Percentiles rank a stretch among this genome's conserved stretches.
These are phyloP conservation scores for Heliconius himera DNA, from an alignment of 1,140 invertebrate species.

Conservation along the genomic window DNA sequence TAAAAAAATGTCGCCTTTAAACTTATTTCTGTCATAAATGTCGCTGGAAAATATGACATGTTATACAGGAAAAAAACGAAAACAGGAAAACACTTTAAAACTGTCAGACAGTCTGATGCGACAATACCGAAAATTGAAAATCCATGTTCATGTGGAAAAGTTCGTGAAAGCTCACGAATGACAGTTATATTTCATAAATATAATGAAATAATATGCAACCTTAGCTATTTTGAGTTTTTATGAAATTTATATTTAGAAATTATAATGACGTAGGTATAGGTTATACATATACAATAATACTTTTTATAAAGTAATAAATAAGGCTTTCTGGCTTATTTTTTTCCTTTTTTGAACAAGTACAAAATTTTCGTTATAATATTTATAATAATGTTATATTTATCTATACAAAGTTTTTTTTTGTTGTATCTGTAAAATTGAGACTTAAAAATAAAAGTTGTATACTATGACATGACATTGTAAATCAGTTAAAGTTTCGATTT, in stretches of 20 bases:
- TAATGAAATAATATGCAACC: not conserved
- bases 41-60: not conserved
- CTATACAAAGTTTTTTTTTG: too few species aligned
- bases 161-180: not conserved
- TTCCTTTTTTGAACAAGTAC: too few species aligned
- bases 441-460: too few species aligned
- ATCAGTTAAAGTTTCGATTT: too few species aligned
- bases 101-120: conserved; percentile 22
- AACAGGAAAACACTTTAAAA: conserved; percentile 31
- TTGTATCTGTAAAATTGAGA: too few species aligned
- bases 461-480: too few species aligned
- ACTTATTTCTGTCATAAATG: not conserved
- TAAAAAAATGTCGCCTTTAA: not conserved
- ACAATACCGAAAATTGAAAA: conserved; percentile 23
- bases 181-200: not conserved
- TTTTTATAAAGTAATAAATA: too few species aligned
- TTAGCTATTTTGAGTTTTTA: not conserved
- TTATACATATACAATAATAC: too few species aligned
- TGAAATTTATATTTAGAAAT: not conserved
- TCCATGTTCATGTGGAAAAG: conserved; percentile 5
- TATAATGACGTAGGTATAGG: too few species aligned
- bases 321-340: too few species aligned
- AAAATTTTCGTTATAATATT: too few species aligned
- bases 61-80: not conserved
- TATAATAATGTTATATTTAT: too few species aligned